Conservation (phyloP, 2,797 vertebrate genomes). For the Paratrypauchen microcephalus region DNA sequence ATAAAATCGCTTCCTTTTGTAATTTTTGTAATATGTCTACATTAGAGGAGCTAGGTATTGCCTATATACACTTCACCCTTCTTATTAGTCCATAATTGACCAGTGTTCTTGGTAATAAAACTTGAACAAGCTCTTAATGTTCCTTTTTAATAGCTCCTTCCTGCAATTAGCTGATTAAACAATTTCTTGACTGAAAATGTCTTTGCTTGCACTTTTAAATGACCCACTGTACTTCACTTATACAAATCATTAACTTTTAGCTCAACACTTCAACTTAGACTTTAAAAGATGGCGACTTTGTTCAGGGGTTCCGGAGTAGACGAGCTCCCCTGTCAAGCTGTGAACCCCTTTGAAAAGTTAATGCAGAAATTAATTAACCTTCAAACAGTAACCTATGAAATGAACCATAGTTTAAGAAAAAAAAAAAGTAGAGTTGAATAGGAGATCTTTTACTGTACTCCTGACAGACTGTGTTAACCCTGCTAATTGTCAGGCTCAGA, state of each 20-base stretch:
- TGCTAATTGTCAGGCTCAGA: constrained; percentile 33
- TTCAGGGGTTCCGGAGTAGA: constrained; percentile 4
- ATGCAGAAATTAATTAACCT: constrained; percentile 13
- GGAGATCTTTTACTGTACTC: constrained; percentile 1
- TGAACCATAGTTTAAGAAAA: constrained; percentile 10
- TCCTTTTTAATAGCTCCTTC: neutral
- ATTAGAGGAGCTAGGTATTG: neutral
- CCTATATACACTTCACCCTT: neutral
- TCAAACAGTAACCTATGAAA: constrained; percentile 10
- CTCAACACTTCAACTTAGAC: neutral
- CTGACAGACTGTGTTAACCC: constrained; percentile 25
- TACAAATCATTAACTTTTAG: constrained; percentile 13
- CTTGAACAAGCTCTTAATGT: neutral
- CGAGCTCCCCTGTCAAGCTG: neutral
- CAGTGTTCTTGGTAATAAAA: neutral
- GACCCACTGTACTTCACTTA: neutral
- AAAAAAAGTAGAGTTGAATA: neutral
- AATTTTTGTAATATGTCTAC: neutral
- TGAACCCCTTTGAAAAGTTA: constrained; percentile 1
- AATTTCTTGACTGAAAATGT: neutral
- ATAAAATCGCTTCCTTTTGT: neutral
- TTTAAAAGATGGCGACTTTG: constrained; percentile 3
- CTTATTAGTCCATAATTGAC: neutral
- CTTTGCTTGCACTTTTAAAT: constrained; percentile 9
- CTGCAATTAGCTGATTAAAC: constrained; percentile 12